These are phyloP conservation scores for Tachystola acroxantha DNA, from an alignment of 2,888 invertebrate species.

Conservation along the genomic window DNA sequence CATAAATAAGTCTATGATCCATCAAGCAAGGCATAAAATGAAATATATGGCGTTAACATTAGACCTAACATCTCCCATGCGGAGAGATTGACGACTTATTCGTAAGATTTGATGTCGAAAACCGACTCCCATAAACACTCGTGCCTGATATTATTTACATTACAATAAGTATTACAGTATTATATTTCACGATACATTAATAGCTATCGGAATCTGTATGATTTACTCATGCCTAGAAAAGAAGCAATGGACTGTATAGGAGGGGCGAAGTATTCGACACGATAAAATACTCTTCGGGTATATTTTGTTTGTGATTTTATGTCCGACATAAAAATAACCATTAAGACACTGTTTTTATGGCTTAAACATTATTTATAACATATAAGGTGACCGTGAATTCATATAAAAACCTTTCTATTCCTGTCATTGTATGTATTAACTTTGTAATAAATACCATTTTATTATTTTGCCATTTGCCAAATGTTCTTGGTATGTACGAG, in stretches of 20 bases:
- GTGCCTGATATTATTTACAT: background rate
- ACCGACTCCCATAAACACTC: background rate
- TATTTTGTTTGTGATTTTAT: slow-evolving; percentile 29
- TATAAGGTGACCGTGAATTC: background rate
- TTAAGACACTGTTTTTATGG: slow-evolving; percentile 42
- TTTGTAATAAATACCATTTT: no score
- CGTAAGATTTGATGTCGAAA: slow-evolving; percentile 30
- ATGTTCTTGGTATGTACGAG: no score
- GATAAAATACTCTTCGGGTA: background rate
- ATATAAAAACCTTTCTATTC: no score
- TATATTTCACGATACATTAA: background rate
- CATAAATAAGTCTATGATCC: background rate
- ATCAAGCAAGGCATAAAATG: slow-evolving; percentile 1
- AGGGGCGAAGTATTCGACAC: background rate
- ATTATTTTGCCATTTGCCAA: no score
- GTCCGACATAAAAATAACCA: slow-evolving; percentile 40
- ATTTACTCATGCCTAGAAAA: background rate
- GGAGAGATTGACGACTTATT: slow-evolving; percentile 38
- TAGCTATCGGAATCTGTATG: background rate
- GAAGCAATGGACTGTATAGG: background rate
- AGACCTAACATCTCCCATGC: slow-evolving; percentile 22
- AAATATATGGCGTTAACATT: slow-evolving; percentile 24
- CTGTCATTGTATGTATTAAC: no score
- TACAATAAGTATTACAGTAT: background rate
- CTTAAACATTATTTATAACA: background rate